Evolutionary conservation across 1,140 invertebrate species (phyloP), one percentile per base, ranked within the genome.

Genomic region (Pseudomyrmex cubaensis): DNA sequence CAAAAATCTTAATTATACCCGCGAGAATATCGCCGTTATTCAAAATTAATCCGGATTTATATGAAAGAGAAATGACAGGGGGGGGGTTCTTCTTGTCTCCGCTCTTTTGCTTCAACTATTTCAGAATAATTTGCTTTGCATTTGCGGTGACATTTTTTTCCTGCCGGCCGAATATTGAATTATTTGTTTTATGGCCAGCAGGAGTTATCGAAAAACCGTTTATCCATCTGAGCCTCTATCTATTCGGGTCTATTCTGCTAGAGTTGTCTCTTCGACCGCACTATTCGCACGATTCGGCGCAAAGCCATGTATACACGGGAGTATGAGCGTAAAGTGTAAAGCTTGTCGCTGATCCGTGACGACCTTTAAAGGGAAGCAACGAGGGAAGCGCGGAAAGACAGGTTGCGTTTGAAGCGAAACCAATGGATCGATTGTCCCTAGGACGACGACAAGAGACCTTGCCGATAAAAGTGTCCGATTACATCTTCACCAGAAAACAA

Each of bases 191-290:
- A 86, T 56, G 63, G 73, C 57, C 52, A 35, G 35, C 35, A 76
- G n/a, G 57, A 87, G 77, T 66, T 82, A 86, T 87, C 85, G 85
- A 86, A 86, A 87, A 87, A 83, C 82, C 85, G 73, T 86, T 87
- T 86, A 67, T 44, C 54, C 48, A 56, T 63, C 57, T 67, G 52
- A 50, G 46, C 61, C 56, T 57, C 83, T 62, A 52, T 69, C 44
- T 54, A 64, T 76, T 76, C 82, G 57, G 44, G 35, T 35, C 0
- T 25, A 25, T 25, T 4, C 25, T 35, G 35, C 35, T 59, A 22
- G 52, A 52, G 72, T 83, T 83, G 72, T 76, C 62, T 82, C 78
- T 82, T 75, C 69, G 78, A 75, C 78, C 72, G 73, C 72, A 75
- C 62, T 76, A 48, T 76, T 83, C 62, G 82, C 75, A 66, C 54